Evolutionary conservation across 2,113 vertebrate genomes (phyloP).

Genomic region (Sinocyclocheilus anshuiensis): DNA sequence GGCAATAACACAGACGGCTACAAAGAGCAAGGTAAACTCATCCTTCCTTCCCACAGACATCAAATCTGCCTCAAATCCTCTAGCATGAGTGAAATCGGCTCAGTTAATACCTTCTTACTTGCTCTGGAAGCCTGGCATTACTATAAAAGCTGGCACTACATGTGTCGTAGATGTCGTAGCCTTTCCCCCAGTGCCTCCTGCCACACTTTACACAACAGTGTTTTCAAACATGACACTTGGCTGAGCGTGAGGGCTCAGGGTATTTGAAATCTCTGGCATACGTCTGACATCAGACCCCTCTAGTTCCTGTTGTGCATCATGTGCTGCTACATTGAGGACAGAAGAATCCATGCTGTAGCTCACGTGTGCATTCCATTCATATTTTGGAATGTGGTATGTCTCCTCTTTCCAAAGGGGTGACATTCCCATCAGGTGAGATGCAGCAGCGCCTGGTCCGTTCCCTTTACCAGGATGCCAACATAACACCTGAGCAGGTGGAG

Average conservation of each 20-base stretch:
- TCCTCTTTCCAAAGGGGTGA: constrained; percentile 81
- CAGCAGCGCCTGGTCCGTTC: constrained; percentile 81
- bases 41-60: neutral
- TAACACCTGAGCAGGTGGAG: constrained; percentile 83
- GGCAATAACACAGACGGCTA: constrained; percentile 93
- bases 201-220: constrained; percentile 43
- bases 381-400: neutral
- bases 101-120: neutral
- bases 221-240: constrained; percentile 50
- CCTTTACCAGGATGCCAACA: constrained; percentile 76
- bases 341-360: neutral
- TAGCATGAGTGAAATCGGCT: neutral
- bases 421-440: constrained; percentile 90
- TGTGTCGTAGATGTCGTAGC: neutral
- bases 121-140: constrained; percentile 11
- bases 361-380: neutral
- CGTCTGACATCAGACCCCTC: neutral
- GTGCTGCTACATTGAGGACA: neutral
- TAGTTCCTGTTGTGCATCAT: neutral
- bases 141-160: neutral
- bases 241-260: neutral
- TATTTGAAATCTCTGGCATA: constrained; percentile 11
- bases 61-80: neutral
- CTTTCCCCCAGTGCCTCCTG: constrained; percentile 61
- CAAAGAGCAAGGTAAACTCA: constrained; percentile 88